Conservation (phyloP, 1,140 invertebrate species). For the Ctenoplectra terminalis region DNA sequence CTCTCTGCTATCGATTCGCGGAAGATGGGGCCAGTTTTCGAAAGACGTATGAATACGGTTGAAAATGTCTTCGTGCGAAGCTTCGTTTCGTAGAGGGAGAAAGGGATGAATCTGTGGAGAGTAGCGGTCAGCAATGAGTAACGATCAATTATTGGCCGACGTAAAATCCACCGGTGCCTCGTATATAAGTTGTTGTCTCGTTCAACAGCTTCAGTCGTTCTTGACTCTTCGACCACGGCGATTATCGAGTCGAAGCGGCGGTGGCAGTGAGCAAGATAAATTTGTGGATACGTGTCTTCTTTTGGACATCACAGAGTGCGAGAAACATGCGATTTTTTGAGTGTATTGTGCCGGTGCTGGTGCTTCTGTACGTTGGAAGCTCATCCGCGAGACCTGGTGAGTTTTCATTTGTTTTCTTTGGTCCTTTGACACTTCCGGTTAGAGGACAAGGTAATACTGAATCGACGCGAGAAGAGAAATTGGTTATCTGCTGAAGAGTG, state of each 20-base stretch:
- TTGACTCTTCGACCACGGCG: constrained; percentile 65
- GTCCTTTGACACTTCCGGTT: background rate
- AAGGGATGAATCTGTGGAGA: background rate
- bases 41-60: no score
- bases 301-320: constrained; percentile 17
- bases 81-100: background rate
- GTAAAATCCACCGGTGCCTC: constrained; percentile 52
- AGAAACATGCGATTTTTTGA: constrained; percentile 62
- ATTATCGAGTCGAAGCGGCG: constrained; percentile 14
- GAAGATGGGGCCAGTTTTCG: background rate
- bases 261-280: no score
- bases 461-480: no score
- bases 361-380: constrained; percentile 59
- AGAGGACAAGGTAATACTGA: no score
- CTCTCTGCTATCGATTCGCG: no score
- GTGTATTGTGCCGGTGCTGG: constrained; percentile 71
- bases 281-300: constrained; percentile 1
- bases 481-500: no score
- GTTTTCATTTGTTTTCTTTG: constrained; percentile 7
- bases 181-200: constrained; percentile 76
- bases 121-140: background rate
- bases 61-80: background rate
- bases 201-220: constrained; percentile 69
- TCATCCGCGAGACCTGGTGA: constrained; percentile 69
- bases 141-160: constrained; percentile 65